Evolutionary conservation across 2,888 invertebrate genomes (phyloP), one percentile per base, ranked within the genome.

Genomic region (Gnatocerus cornutus): DNA sequence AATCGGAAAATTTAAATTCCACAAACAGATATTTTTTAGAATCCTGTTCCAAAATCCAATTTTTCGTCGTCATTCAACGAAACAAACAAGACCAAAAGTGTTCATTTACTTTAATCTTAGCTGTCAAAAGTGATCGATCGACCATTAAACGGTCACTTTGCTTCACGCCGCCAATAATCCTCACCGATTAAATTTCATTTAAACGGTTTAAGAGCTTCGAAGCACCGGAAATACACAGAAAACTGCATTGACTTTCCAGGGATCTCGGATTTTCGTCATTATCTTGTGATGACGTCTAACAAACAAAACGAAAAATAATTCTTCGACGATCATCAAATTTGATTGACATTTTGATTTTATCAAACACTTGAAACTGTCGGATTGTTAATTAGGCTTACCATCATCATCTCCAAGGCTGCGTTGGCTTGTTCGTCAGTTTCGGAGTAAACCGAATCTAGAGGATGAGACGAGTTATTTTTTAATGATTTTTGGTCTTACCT

Each of bases 111-210:
- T 33, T 12, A 41, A 41, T 41, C 39, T n/a, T 41, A 2, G 13
- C 5, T 10, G 10, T 41, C 41, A 41, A 41, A 41, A 4, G 12
- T 16, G 16, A 46, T 46, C 16, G 21, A 46, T 46, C 16, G 21
- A 6, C 46, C 46, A 46, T 46, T 46, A 46, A 16, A 16, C 14
- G 21, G 21, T 16, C 46, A 46, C 27, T 16, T 46, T 46, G 1
- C 7, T 16, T n/a, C n/a, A n/a, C 46, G 7, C 43, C 12, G 14
- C 13, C 12, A 10, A 3, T 43, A 43, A 43, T 43, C 43, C 43
- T 6, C 6, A 12, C 43, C 43, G 43, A 43, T 43, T 43, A 43
- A 43, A 14, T 13, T 43, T 43, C 43, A 12, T 43, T 43, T 43
- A 43, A 43, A 12, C 14, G 43, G 43, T 14, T 43, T 43, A 43